phyloP scores from a whole-genome alignment of 2,113 vertebrate genomes.

The Echinops telfairi region DNA sequence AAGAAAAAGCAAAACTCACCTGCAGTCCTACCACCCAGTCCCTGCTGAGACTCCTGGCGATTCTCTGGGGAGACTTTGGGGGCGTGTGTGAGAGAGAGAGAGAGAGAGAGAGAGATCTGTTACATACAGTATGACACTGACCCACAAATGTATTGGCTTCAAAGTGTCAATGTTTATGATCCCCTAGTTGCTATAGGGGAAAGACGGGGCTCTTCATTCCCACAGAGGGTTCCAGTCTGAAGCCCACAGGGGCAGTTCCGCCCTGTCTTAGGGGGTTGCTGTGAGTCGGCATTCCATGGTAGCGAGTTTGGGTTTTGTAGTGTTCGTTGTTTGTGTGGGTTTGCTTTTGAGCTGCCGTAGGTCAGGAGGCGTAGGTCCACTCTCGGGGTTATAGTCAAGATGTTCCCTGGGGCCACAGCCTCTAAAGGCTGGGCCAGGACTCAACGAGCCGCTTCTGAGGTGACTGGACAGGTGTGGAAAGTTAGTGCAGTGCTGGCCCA shows the following conservation, averaged over 20 bases:
- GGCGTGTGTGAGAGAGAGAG: no score
- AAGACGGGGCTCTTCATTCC: no score
- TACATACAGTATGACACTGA: background rate
- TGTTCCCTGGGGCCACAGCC: background rate
- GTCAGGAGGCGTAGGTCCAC: background rate
- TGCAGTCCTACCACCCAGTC: background rate
- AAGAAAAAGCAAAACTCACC: constrained; percentile 27
- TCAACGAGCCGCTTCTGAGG: background rate
- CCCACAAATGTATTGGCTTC: background rate
- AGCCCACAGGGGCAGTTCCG: no score
- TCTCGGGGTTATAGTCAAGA: background rate
- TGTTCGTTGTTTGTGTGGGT: no score
- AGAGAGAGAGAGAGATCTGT: background rate
- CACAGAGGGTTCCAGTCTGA: no score
- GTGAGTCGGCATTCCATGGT: no score
- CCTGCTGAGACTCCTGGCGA: background rate
- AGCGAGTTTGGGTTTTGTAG: no score
- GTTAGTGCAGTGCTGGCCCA: background rate
- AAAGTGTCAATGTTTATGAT: background rate
- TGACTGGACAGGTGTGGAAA: no score
- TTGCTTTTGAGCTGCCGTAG: no score
- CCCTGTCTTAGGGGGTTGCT: no score
- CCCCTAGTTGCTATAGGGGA: background rate
- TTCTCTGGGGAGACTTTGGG: no score
- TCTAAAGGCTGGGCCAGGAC: background rate